Evolutionary conservation across 1,140 invertebrate species (phyloP).

Genomic region (Drosophila pruinosa): DNA sequence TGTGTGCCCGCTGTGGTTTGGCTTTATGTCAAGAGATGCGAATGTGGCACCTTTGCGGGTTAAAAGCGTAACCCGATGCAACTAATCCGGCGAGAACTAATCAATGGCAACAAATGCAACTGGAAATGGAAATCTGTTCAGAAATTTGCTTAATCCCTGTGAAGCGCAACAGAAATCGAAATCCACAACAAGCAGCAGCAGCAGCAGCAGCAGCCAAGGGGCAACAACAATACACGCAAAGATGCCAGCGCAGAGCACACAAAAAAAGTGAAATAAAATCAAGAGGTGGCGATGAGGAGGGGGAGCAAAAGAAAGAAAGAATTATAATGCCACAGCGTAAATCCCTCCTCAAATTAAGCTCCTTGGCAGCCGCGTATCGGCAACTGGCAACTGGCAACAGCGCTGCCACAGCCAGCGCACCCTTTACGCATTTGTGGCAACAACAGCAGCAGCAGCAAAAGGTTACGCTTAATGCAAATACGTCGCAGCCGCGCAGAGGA

Average conservation of each 20-base stretch:
- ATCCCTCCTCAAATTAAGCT: constrained; percentile 82
- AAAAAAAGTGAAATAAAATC: constrained; percentile 17
- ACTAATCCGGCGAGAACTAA: constrained; percentile 68
- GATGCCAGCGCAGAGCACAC: constrained; percentile 30
- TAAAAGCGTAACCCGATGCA: constrained; percentile 49
- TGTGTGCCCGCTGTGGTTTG: constrained; percentile 50
- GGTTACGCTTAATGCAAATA: constrained; percentile 81
- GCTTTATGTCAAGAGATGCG: constrained; percentile 35
- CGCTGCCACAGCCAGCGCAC: constrained; percentile 19
- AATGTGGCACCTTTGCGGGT: constrained; percentile 44
- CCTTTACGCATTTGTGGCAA: constrained; percentile 23
- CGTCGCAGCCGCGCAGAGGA: constrained; percentile 59
- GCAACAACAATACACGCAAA: constrained; percentile 61
- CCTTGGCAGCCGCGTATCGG: constrained; percentile 65
- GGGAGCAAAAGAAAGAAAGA: constrained; percentile 23
- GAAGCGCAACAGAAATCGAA: constrained; percentile 25
- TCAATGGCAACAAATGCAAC: constrained; percentile 19
- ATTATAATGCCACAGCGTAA: constrained; percentile 74
- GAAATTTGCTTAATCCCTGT: constrained; percentile 77
- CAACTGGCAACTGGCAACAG: constrained; percentile 12
- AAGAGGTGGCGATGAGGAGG: not conserved
- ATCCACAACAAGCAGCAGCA: constrained; percentile 10
- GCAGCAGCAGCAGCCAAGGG: not conserved
- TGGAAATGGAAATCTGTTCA: constrained; percentile 57
- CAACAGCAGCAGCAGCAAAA: constrained; percentile 32